Evolutionary conservation across 2,888 invertebrate genomes (phyloP).

Genomic region (Chloroclysta siterata): DNA sequence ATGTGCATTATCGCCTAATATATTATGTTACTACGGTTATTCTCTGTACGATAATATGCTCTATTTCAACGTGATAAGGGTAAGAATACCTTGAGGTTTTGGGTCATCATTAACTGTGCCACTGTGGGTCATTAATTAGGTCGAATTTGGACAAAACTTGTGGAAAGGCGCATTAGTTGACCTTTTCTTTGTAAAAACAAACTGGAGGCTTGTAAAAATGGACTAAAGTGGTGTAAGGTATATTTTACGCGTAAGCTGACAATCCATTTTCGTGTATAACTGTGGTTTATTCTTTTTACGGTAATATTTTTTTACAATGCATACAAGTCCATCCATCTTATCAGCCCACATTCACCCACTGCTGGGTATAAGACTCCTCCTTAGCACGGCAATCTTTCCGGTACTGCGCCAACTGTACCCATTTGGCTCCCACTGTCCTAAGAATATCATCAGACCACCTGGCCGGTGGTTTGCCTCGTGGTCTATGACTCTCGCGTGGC

Average conservation of each 20-base stretch:
- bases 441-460: too few relatives aligned
- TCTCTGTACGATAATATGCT: conserved; percentile 5
- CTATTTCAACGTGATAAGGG: conserved; percentile 9
- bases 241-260: neutral
- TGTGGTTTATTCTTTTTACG: too few relatives aligned
- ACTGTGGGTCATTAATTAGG: conserved; percentile 30
- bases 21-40: conserved; percentile 5
- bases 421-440: too few relatives aligned
- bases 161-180: conserved; percentile 36
- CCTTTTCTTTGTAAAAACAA: conserved; percentile 39
- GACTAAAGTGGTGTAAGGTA: neutral
- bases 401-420: too few relatives aligned
- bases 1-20: conserved; percentile 12
- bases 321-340: too few relatives aligned
- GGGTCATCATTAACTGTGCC: conserved; percentile 17
- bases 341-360: too few relatives aligned
- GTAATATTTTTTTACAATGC: too few relatives aligned
- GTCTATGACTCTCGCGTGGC: too few relatives aligned
- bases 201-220: conserved; percentile 3
- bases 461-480: too few relatives aligned
- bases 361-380: too few relatives aligned
- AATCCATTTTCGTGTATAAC: neutral
- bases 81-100: conserved; percentile 9
- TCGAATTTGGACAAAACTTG: conserved; percentile 26
- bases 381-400: too few relatives aligned